phyloP scores from a whole-genome alignment of 1,140 invertebrate genomes.

The Solenopsis fugax region DNA sequence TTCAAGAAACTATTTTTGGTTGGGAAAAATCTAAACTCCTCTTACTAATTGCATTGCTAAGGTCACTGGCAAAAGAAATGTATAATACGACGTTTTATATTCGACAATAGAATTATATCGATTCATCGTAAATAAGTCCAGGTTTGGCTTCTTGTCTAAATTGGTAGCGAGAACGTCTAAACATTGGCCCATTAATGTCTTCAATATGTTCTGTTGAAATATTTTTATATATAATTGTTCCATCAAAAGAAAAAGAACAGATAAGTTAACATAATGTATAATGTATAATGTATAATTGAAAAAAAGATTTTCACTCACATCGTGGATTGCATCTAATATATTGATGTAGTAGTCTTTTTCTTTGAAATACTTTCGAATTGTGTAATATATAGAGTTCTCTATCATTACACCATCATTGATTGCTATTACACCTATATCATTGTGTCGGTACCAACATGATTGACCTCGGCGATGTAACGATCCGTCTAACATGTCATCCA shows the following conservation, averaged over 20 bases:
- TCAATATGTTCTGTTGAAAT: slow-evolving; percentile 90
- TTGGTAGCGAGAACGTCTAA: slow-evolving; percentile 91
- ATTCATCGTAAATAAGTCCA: too few species aligned
- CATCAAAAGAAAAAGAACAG: slow-evolving; percentile 1
- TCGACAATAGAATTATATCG: too few species aligned
- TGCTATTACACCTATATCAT: too few species aligned
- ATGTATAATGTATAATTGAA: slow-evolving; percentile 19
- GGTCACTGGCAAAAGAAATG: slow-evolving; percentile 97
- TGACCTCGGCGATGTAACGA: too few species aligned
- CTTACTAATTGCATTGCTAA: too few species aligned
- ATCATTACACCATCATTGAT: too few species aligned
- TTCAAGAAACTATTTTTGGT: too few species aligned
- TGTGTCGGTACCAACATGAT: too few species aligned
- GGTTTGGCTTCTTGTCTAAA: too few species aligned
- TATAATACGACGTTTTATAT: slow-evolving; percentile 98
- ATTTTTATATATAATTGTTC: slow-evolving; percentile 27
- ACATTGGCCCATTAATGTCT: slow-evolving; percentile 93
- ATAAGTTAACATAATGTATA: neutral
- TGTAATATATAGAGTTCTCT: too few species aligned
- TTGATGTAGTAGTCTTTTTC: slow-evolving; percentile 92
- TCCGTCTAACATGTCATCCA: too few species aligned
- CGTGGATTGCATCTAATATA: slow-evolving; percentile 94
- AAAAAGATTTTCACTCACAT: slow-evolving; percentile 87
- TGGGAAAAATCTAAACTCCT: too few species aligned
- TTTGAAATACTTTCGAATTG: slow-evolving; percentile 90